Conservation (phyloP, 1,140 invertebrate genomes). For the Doryteuthis pealeii region DNA sequence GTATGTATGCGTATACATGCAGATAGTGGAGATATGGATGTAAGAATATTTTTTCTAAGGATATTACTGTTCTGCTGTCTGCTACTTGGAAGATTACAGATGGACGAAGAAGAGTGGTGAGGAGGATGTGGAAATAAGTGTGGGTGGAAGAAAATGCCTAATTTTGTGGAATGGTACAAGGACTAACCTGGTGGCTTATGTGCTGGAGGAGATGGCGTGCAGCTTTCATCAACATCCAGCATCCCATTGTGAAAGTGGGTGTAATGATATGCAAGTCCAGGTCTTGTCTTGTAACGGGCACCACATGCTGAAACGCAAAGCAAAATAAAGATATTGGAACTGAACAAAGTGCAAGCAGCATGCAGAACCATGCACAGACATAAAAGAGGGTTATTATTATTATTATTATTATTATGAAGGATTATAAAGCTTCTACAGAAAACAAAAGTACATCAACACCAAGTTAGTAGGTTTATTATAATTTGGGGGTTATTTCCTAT, state of each 20-base stretch:
- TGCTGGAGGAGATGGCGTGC: constrained; percentile 55
- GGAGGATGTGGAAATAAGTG: too few species aligned
- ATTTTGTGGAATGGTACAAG: not conserved
- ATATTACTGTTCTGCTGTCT: too few species aligned
- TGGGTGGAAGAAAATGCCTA: too few species aligned
- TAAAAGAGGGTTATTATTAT: too few species aligned
- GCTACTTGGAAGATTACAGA: too few species aligned
- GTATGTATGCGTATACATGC: not conserved
- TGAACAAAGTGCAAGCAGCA: too few species aligned
- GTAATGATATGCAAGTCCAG: constrained; percentile 95
- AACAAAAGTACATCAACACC: not conserved
- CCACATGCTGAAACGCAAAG: constrained; percentile 78
- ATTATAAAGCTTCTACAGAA: not conserved
- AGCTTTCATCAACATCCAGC: constrained; percentile 48
- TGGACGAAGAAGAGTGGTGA: too few species aligned
- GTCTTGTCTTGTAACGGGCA: constrained; percentile 94
- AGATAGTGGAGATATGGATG: too few species aligned
- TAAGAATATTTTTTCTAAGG: too few species aligned
- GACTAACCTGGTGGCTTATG: constrained; percentile 30
- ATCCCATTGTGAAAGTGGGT: constrained; percentile 83
- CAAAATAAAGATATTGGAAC: not conserved
- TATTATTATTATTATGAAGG: not conserved
- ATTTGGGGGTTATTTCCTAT: too few species aligned
- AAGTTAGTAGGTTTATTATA: too few species aligned
- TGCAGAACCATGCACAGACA: too few species aligned